Base-by-base conservation (phyloP, 1,140 invertebrate genomes). In the Drosophila kepulauana region DNA sequence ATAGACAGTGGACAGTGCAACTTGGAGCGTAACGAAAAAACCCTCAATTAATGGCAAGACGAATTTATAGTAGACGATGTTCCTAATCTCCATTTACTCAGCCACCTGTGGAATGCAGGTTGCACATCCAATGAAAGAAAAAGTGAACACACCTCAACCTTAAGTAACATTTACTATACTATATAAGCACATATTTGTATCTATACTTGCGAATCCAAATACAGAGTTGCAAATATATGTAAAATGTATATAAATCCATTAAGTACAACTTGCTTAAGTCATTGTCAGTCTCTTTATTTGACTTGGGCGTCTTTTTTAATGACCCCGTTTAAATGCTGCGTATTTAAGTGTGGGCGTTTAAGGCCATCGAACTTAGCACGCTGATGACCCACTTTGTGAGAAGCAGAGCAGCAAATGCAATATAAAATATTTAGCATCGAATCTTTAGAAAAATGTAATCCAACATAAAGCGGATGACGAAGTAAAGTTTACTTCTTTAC, bases 61-160 rank as follows among this genome's bases (percentile, higher is more conserved):
- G 65, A 84, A 58, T 84, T 84, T 52, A 38, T 38, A 10, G 35
- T 10, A 66, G 49, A 68, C 51, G 63, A 71, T 68, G 79, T 65
- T 87, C 62, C 68, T 58, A 79, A 79, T 11, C 61, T 48, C 46
- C 48, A 38, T 43, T 16, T 15, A 41, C 33, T 15, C 28, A 67
- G 5, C 28, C 20, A 52, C 13, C 46, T 45, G 38, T 69, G 11
- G 38, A 43, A 62, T 13, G 16, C 13, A 15, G n/a, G 11, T n/a
- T 25, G 4, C 11, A 11, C 41, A 57, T 28, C 10, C 25, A 58
- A 25, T 43, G 1, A 69, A 54, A 35, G 20, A 61, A 43, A 30
- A 45, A 38, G 3, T 51, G 15, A 63, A 25, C 11, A 41, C 33
- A 48, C 20, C 6, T 25, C 20, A 49, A 49, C 20, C 8, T 25